Base-by-base conservation (phyloP, 1,140 invertebrate genomes). In the Drosophila auraria region DNA sequence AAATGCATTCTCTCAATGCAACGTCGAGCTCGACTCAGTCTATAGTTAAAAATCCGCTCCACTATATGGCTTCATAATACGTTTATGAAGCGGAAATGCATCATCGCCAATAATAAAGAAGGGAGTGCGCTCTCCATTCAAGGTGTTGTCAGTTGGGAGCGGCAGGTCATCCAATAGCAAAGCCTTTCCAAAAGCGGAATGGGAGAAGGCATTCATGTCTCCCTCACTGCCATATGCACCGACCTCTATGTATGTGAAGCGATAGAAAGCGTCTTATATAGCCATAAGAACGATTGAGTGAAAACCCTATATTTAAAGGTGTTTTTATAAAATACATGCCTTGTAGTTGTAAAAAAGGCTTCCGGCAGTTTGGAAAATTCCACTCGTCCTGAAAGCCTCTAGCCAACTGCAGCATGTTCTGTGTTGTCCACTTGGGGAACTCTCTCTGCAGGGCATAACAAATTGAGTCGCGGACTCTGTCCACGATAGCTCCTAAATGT, bases 41-140 rank as follows among this genome's bases (percentile, higher is more conserved):
- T 15, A 15, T 44, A 44, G 15, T 44, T 44, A 8, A 44, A 44
- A 7, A 42, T n/a, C 7, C 40, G 15, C 6, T 42, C 40, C 25
- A 5, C 25, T 27, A 27, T 27, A 27, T 27, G 25, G 25, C 5
- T 27, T 27, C 25, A 44, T 64, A 9, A 64, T 42, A 3, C 40
- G 23, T 12, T 44, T 20, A 44, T 54, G 36, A 3, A 64, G 17
- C 4, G 49, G 61, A n/a, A 64, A 64, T 14, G 50, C 38, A 53
- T 54, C 38, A 54, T 27, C 14, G 9, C 61, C 61, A 4, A 51
- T 49, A 23, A 64, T 33, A 17, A 64, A 64, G 25, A 33, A 64
- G 4, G 61, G 25, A 40, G 50, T 44, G 6, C 20, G 36, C 33
- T 42, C n/a, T 8, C 15, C 23, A 30, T 63, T 27, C 25, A 27